Evolutionary conservation across 2,888 invertebrate genomes (phyloP).

Genomic region (Holacanthella duospinosa): DNA sequence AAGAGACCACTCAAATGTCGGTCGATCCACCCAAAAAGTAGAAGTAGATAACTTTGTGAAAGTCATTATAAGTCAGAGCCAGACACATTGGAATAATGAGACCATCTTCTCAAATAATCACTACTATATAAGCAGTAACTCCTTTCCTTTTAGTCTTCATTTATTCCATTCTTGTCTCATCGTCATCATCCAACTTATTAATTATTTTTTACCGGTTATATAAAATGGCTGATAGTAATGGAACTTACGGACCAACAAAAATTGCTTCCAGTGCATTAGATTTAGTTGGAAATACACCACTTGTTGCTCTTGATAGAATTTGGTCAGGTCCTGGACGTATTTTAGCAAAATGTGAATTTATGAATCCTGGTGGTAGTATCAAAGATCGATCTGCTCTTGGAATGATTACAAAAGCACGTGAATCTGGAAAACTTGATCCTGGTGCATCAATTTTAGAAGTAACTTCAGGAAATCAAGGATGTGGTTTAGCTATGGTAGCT

Average conservation of each 20-base stretch:
- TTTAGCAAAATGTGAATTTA: constrained; percentile 22
- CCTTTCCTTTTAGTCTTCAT: too few species aligned
- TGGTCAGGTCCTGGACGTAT: constrained; percentile 24
- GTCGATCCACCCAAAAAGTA: too few species aligned
- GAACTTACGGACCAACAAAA: constrained; percentile 8
- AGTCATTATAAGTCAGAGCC: too few species aligned
- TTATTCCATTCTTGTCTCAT: too few species aligned
- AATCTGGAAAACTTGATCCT: constrained; percentile 10
- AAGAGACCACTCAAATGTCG: too few species aligned
- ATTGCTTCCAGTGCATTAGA: constrained; percentile 21
- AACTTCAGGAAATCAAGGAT: constrained; percentile 25
- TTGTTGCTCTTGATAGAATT: constrained; percentile 20
- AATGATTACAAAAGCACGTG: constrained; percentile 16
- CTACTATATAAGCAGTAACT: too few species aligned
- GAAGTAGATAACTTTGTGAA: too few species aligned
- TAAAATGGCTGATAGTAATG: neutral
- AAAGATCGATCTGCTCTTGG: constrained; percentile 18
- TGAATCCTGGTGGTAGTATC: constrained; percentile 25
- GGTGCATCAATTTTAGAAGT: constrained; percentile 19
- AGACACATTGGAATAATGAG: too few species aligned
- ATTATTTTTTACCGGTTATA: neutral
- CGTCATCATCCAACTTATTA: too few species aligned
- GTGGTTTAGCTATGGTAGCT: constrained; percentile 22
- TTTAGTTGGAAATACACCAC: constrained; percentile 21
- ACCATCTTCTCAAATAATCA: too few species aligned